Percentiles rank a stretch among this genome's conserved stretches.
Conservation (phyloP, 2,888 invertebrate genomes). For the Nomada flava region DNA sequence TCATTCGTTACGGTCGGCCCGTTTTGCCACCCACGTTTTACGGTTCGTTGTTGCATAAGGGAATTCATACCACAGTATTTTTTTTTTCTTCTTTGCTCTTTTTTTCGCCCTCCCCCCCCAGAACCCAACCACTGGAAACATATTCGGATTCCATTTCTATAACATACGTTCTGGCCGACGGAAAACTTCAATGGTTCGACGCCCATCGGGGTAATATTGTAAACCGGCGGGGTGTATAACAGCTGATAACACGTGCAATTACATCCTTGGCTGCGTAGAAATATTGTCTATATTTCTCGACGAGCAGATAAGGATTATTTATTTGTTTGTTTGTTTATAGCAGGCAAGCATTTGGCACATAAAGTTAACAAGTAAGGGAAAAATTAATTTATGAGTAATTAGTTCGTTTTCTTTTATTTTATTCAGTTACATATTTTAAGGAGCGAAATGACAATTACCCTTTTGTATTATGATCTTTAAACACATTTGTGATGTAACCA, state of each 20-base stretch:
- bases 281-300: not conserved
- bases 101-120: not conserved
- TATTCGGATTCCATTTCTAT: constrained; percentile 10
- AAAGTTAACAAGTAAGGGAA: too few species aligned
- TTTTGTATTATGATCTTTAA: too few species aligned
- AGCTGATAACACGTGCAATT: not conserved
- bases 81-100: not conserved
- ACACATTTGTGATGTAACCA: too few species aligned
- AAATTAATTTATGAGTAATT: too few species aligned
- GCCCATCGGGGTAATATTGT: not conserved
- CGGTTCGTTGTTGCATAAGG: constrained; percentile 62
- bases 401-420: too few species aligned
- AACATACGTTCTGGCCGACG: not conserved
- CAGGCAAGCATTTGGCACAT: too few species aligned
- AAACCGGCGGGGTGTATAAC: not conserved
- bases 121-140: constrained; percentile 20
- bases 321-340: too few species aligned
- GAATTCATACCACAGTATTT: constrained; percentile 14
- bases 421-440: too few species aligned
- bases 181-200: not conserved
- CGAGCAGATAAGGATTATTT: not conserved
- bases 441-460: too few species aligned
- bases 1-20: constrained; percentile 75
- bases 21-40: constrained; percentile 74
- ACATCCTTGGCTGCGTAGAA: not conserved